A percentile compares a stretch with the other conserved stretches of the same genome.
Conservation (phyloP, 30 jellyfish, hydroid and myxozoan genomes). For the Rhopilema esculentum region DNA sequence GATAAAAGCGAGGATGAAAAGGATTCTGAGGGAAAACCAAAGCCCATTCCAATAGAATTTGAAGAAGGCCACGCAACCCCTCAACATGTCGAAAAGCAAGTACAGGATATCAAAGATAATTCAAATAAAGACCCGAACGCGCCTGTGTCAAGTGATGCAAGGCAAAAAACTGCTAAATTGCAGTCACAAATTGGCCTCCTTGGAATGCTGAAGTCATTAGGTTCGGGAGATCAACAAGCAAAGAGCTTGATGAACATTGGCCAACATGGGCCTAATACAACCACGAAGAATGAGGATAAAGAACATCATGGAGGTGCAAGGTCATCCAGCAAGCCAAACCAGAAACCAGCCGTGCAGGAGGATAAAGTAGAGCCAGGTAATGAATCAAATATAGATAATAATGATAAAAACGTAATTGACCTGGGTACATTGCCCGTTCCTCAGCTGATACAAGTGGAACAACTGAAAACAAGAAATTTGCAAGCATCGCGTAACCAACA, state of each 20-base stretch:
- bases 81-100: slow-evolving; percentile 37
- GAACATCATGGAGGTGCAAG: neutral
- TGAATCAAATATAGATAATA: neutral
- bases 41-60: slow-evolving; percentile 47
- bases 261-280: neutral
- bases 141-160: slow-evolving; percentile 22
- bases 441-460: slow-evolving; percentile 25
- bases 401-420: slow-evolving; percentile 21
- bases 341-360: neutral
- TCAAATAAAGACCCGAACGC: slow-evolving; percentile 21
- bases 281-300: neutral
- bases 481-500: neutral
- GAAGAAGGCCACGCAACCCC: slow-evolving; percentile 61
- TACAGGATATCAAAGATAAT: slow-evolving; percentile 42
- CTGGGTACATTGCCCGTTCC: slow-evolving; percentile 51
- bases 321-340: neutral
- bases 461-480: slow-evolving; percentile 1
- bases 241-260: slow-evolving; percentile 41
- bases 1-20: slow-evolving; percentile 29
- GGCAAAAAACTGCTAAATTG: neutral
- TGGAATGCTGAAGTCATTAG: slow-evolving; percentile 7
- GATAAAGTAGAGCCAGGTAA: slow-evolving; percentile 43
- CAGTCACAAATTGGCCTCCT: slow-evolving; percentile 40
- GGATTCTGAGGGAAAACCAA: slow-evolving; percentile 51
- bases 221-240: slow-evolving; percentile 21